These are phyloP conservation scores for Hyposoter dolosus DNA, from an alignment of 2,888 invertebrate species.

Conservation along the genomic window DNA sequence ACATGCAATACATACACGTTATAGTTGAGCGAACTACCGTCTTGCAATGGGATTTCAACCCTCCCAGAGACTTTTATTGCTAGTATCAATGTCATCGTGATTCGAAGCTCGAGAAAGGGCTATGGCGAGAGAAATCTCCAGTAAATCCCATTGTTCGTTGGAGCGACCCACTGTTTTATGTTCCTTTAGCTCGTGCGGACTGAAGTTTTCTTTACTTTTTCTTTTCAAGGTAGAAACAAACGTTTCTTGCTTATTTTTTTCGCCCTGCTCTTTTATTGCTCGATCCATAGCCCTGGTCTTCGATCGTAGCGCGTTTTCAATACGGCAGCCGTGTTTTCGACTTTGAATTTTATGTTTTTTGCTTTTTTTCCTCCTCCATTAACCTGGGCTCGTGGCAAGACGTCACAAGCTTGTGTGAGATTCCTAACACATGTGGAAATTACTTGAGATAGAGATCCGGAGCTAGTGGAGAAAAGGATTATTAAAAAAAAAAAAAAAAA, in stretches of 20 bases:
- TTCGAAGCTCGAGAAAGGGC: conserved; percentile 50
- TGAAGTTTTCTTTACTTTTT: conserved; percentile 39
- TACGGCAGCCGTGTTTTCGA: conserved; percentile 72
- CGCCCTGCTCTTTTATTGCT: conserved; percentile 10
- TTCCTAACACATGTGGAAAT: conserved; percentile 21
- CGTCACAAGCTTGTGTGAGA: conserved; percentile 9
- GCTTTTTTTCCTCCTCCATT: background rate
- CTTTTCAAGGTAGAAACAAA: conserved; percentile 27
- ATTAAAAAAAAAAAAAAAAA: conserved; percentile 45
- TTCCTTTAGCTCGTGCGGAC: conserved; percentile 38
- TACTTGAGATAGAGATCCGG: conserved; percentile 10
- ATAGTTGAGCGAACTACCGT: conserved; percentile 49
- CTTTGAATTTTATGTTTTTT: conserved; percentile 64
- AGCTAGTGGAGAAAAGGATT: conserved; percentile 19
- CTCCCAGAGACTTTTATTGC: conserved; percentile 66
- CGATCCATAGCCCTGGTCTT: conserved; percentile 9
- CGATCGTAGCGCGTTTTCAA: conserved; percentile 80
- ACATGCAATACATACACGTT: background rate
- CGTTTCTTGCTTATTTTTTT: conserved; percentile 48
- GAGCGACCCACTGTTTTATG: conserved; percentile 41
- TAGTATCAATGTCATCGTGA: conserved; percentile 68
- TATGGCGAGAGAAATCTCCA: conserved; percentile 48
- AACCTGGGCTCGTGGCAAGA: conserved; percentile 32
- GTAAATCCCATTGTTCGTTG: conserved; percentile 67
- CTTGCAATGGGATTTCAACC: conserved; percentile 52